phyloP scores from a whole-genome alignment of 2,888 invertebrate species.

The Thumatha senex region DNA sequence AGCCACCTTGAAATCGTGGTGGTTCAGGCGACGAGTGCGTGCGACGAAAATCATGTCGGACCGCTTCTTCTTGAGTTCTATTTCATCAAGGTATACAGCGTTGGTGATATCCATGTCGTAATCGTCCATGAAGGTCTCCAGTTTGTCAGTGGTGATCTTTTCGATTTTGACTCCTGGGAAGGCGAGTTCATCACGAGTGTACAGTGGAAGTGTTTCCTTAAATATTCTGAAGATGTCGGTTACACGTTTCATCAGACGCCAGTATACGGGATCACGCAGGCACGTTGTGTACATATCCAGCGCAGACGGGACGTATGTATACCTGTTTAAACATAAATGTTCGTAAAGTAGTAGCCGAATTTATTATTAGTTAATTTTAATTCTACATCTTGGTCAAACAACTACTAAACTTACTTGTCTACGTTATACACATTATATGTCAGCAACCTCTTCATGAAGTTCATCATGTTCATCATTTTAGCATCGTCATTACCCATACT shows the following conservation, averaged over 20 bases:
- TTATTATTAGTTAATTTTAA: neutral
- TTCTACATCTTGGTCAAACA: no score
- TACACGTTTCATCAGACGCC: constrained; percentile 86
- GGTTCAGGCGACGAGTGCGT: constrained; percentile 85
- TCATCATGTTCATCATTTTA: constrained; percentile 71
- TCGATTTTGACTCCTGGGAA: constrained; percentile 87
- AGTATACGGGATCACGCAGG: constrained; percentile 89
- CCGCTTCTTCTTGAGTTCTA: constrained; percentile 74
- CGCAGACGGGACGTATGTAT: constrained; percentile 82
- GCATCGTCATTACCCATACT: constrained; percentile 81
- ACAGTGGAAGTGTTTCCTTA: constrained; percentile 83
- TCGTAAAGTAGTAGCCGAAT: neutral
- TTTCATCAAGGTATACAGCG: constrained; percentile 78
- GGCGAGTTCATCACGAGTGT: constrained; percentile 83
- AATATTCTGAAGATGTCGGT: constrained; percentile 81
- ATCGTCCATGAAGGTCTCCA: constrained; percentile 88
- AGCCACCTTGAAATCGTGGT: constrained; percentile 85
- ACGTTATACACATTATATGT: constrained; percentile 66
- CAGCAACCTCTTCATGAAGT: constrained; percentile 63
- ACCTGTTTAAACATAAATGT: constrained; percentile 43
- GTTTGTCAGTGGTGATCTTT: constrained; percentile 84
- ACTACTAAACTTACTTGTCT: constrained; percentile 57
- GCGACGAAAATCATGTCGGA: constrained; percentile 78
- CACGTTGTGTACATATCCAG: constrained; percentile 86
- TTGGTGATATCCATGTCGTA: constrained; percentile 87